Base-by-base conservation (phyloP, 64 coral and sea anemone genomes). In the Pocillopora verrucosa region DNA sequence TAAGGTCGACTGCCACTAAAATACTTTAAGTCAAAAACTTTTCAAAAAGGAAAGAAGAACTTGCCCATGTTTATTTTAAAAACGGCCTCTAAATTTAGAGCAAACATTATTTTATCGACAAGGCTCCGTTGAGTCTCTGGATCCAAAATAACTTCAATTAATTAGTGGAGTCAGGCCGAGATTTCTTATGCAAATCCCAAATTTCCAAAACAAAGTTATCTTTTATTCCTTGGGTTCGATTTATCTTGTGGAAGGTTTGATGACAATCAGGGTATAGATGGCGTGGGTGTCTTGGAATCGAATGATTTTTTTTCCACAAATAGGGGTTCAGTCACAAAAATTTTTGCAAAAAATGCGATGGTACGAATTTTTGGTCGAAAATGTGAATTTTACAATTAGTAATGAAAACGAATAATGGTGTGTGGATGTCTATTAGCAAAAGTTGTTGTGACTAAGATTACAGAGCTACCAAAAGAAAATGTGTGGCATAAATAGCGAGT, bases 171-270 rank as follows among this genome's bases (percentile, higher is more conserved):
- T 84, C 36, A 57, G 64, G 70, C 82, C 64, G 37, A 57, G 37
- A 70, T 70, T 84, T 84, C 56, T 84, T 36, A 72, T 12, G 36
- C 63, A 67, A 34, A 84, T 70, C 63, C 65, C 11, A 70, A n/a
- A 38, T 25, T 84, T 84, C 24, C 63, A 84, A 72, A 84, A 72
- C 17, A 37, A 69, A 56, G 19, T 26, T 84, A 82, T 82, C 79
- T 34, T 7, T 0, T 64, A 82, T 82, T 56, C 79, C 80, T 19
- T 11, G 36, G 63, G 80, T 69, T 41, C 16, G 61, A 36, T 41
- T 65, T 83, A 67, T 83, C 80, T 83, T 36, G 35, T 38, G 62
- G 17, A 67, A 20, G 58, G 10, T 83, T 83, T 1, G 34, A 34
- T 65, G 62, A 12, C 25, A n/a, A 14, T 56, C 41, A 25, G 17